Evolutionary conservation across 2,797 vertebrate species (phyloP).

Genomic region (Alcedo atthis): DNA sequence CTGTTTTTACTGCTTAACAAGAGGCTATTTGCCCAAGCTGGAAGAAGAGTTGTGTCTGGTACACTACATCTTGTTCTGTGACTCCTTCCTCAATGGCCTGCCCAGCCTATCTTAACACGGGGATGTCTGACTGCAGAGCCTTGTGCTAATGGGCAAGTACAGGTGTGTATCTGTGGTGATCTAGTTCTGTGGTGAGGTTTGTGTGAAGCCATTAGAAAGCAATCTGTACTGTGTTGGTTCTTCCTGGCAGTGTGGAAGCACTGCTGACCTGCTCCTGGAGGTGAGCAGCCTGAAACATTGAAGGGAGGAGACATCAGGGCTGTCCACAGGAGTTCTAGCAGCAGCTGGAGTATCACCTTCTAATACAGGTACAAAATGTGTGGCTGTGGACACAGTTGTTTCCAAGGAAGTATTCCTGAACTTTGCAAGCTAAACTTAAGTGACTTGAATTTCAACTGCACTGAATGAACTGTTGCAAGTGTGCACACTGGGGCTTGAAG

Average conservation of each 20-base stretch:
- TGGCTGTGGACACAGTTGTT: neutral
- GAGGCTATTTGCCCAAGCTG: neutral
- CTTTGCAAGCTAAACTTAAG: neutral
- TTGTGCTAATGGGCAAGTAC: neutral
- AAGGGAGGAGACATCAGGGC: neutral
- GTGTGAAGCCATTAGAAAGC: neutral
- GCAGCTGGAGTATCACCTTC: neutral
- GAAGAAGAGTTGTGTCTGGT: neutral
- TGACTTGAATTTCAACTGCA: conserved; percentile 38
- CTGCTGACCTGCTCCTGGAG: neutral
- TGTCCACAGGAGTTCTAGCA: neutral
- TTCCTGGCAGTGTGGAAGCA: neutral
- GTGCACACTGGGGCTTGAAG: neutral
- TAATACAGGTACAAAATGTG: neutral
- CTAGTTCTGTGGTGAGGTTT: neutral
- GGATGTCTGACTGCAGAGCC: neutral
- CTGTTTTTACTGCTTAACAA: neutral
- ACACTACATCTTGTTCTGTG: neutral
- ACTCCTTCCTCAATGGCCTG: neutral
- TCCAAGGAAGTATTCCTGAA: neutral
- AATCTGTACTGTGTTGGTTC: neutral
- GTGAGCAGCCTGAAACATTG: neutral
- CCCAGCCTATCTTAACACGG: neutral
- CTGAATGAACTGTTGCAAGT: neutral
- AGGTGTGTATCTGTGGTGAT: neutral